Conservation (phyloP, 2,888 invertebrate genomes). For the Hartigia nigra region DNA sequence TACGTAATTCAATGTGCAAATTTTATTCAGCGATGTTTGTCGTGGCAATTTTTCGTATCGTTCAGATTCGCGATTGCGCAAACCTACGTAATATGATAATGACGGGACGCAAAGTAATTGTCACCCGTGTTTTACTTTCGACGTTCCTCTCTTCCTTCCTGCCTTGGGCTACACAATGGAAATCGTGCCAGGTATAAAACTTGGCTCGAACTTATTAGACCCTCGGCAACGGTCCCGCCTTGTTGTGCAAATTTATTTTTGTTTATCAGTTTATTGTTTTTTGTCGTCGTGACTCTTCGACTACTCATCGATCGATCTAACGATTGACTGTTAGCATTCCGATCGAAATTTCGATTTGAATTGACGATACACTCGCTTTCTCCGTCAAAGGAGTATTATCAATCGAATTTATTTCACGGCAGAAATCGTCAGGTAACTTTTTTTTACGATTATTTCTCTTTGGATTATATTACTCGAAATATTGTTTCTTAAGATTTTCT, state of each 20-base stretch:
- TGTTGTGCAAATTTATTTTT: background rate
- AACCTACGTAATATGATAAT: constrained; percentile 2
- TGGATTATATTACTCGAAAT: background rate
- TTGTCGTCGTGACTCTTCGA: background rate
- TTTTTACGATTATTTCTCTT: background rate
- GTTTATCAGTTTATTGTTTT: background rate
- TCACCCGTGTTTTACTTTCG: constrained; percentile 7
- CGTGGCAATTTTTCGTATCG: background rate
- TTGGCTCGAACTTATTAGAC: background rate
- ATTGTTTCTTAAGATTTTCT: background rate
- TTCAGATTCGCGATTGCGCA: background rate
- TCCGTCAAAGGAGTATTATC: background rate
- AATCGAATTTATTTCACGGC: background rate
- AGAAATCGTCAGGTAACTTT: background rate
- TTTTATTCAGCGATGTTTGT: background rate
- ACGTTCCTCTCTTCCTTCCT: background rate
- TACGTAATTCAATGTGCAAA: background rate
- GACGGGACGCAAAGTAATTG: background rate
- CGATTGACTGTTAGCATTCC: background rate
- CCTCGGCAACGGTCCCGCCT: background rate
- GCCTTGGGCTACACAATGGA: background rate
- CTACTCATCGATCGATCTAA: background rate
- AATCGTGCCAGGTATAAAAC: background rate
- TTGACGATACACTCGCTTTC: background rate
- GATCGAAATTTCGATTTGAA: background rate